phyloP scores from a whole-genome alignment of 2,113 vertebrate species.

The Notiomystis cincta region DNA sequence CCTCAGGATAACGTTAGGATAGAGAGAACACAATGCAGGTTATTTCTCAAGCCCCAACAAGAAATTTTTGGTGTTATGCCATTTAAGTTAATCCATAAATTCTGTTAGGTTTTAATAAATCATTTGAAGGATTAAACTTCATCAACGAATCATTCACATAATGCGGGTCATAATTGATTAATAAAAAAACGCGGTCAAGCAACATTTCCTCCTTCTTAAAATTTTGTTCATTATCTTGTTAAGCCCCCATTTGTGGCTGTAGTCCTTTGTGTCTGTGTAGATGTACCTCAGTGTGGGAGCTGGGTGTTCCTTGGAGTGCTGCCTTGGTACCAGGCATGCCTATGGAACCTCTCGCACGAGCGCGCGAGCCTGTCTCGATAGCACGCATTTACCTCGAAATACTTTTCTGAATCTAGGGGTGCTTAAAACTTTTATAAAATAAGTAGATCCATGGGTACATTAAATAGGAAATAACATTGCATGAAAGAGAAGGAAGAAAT shows the following conservation, averaged over 20 bases:
- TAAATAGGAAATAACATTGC: constrained; percentile 32
- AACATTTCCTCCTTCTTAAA: not conserved
- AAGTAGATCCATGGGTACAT: not conserved
- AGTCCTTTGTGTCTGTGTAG: accelerated
- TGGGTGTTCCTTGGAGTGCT: not conserved
- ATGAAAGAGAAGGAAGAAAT: constrained; percentile 37
- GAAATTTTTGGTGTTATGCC: not conserved
- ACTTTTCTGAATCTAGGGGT: not conserved
- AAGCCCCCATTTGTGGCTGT: not conserved
- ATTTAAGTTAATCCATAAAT: not conserved
- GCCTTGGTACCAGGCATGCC: not conserved
- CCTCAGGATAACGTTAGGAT: not conserved
- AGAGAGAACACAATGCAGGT: not conserved
- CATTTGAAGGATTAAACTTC: not conserved
- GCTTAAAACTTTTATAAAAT: not conserved
- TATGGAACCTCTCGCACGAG: accelerated
- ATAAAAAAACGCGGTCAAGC: not conserved
- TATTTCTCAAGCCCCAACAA: not conserved
- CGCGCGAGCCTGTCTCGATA: accelerated
- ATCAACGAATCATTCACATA: not conserved
- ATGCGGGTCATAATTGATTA: not conserved
- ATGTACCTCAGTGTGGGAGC: not conserved
- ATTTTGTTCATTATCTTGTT: not conserved
- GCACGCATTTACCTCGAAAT: not conserved
- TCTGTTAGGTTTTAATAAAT: not conserved